These are phyloP conservation scores for Alloplasta piceator DNA, from an alignment of 2,888 invertebrate species.

Conservation along the genomic window DNA sequence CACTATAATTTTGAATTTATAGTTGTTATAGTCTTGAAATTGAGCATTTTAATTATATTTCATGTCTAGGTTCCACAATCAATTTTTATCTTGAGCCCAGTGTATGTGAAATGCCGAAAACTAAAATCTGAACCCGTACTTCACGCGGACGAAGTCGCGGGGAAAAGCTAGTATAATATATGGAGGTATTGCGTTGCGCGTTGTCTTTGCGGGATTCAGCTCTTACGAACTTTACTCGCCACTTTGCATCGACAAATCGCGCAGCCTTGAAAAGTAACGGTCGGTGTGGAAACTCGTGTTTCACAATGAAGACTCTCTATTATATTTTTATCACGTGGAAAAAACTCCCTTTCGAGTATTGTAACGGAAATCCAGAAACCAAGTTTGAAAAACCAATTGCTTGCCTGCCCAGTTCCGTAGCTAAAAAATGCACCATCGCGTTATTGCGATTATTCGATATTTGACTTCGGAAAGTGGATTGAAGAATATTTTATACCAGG, in stretches of 20 bases:
- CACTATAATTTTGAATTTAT: too few relatives aligned
- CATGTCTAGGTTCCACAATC: too few relatives aligned
- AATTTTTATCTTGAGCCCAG: too few relatives aligned
- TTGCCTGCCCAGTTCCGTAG: not conserved
- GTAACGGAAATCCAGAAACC: not conserved
- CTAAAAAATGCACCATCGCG: not conserved
- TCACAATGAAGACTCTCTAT: not conserved
- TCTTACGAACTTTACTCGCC: not conserved
- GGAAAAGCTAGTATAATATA: too few relatives aligned
- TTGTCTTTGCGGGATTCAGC: not conserved
- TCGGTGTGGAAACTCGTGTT: not conserved
- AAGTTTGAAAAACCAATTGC: not conserved
- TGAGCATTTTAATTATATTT: too few relatives aligned
- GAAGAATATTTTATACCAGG: conserved; percentile 15
- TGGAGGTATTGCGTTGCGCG: not conserved
- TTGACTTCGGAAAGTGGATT: conserved; percentile 26
- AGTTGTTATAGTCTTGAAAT: too few relatives aligned
- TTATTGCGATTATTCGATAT: conserved; percentile 14
- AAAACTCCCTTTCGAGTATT: too few relatives aligned
- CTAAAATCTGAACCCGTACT: too few relatives aligned
- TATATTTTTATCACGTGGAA: not conserved
- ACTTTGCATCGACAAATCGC: not conserved
- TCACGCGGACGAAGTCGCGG: too few relatives aligned
- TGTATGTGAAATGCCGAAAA: too few relatives aligned
- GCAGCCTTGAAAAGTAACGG: not conserved